These are phyloP conservation scores for Podargus strigoides DNA, from an alignment of 2,797 vertebrate genomes.

Conservation along the genomic window DNA sequence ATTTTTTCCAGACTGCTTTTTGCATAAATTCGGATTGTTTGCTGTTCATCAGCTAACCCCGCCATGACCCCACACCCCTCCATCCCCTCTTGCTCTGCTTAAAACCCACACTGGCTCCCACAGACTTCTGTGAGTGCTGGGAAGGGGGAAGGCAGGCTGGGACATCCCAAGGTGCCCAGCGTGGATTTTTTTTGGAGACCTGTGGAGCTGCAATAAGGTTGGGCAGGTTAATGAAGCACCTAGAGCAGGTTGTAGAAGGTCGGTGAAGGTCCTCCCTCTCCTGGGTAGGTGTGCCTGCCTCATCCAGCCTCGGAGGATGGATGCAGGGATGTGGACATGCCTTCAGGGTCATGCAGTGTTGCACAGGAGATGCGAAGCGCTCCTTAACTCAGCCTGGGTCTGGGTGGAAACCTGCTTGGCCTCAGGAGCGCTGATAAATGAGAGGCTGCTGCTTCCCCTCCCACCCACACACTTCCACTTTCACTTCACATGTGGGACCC, in stretches of 20 bases:
- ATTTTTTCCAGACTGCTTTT: slow-evolving; percentile 56
- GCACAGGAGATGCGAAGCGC: background rate
- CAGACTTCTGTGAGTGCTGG: background rate
- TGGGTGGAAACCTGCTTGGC: background rate
- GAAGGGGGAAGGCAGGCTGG: background rate
- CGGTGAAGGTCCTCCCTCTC: background rate
- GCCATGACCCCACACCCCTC: background rate
- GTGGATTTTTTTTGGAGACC: background rate
- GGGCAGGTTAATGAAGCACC: background rate
- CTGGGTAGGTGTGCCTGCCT: background rate
- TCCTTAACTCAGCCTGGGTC: background rate
- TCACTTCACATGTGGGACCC: slow-evolving; percentile 59
- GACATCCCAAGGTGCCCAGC: too few relatives aligned
- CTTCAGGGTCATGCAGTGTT: fast-evolving
- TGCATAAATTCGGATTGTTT: slow-evolving; percentile 66
- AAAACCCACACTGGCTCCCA: background rate
- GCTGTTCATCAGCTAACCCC: slow-evolving; percentile 36
- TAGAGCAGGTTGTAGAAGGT: background rate
- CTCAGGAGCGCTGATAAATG: background rate
- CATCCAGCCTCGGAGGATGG: fast-evolving
- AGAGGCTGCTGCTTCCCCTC: slow-evolving; percentile 31
- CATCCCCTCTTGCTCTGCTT: background rate
- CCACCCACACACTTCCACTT: slow-evolving; percentile 53
- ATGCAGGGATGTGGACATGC: fast-evolving
- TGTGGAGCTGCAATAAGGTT: background rate